Evolutionary conservation across 2,888 invertebrate genomes (phyloP).

Genomic region (Drosophila stalkeri): DNA sequence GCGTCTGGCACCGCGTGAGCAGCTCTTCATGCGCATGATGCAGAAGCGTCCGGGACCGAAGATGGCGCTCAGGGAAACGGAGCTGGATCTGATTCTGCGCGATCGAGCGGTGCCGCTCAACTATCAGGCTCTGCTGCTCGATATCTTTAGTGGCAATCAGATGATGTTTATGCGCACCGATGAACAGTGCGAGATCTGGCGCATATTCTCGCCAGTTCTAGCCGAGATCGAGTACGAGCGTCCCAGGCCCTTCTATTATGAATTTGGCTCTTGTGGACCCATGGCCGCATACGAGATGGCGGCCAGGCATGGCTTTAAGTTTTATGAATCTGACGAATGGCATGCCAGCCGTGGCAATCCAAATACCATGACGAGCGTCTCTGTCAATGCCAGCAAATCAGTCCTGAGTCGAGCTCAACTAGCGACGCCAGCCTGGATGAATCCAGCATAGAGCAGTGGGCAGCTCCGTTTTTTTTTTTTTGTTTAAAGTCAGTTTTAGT

Average conservation of each 20-base stretch:
- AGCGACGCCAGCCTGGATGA: conserved; percentile 42
- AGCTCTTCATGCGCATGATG: conserved; percentile 69
- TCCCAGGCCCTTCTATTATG: conserved; percentile 51
- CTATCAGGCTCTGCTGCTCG: conserved; percentile 46
- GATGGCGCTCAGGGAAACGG: conserved; percentile 46
- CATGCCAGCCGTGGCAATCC: conserved; percentile 37
- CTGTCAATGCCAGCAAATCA: neutral
- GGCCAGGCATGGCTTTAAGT: conserved; percentile 51
- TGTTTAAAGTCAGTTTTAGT: conserved; percentile 16
- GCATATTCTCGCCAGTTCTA: conserved; percentile 62
- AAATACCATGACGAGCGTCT: neutral
- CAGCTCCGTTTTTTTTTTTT: conserved; percentile 11
- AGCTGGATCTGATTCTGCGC: conserved; percentile 41
- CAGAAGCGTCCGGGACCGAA: conserved; percentile 51
- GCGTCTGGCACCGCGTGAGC: conserved; percentile 51
- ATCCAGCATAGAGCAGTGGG: conserved; percentile 6
- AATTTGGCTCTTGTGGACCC: conserved; percentile 61
- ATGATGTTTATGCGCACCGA: conserved; percentile 73
- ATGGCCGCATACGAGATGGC: conserved; percentile 60
- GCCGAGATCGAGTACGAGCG: conserved; percentile 52
- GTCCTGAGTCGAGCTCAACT: conserved; percentile 19
- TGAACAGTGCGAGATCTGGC: conserved; percentile 72
- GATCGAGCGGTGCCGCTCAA: conserved; percentile 18
- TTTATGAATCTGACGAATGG: conserved; percentile 58
- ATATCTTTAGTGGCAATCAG: conserved; percentile 63